These are phyloP conservation scores for Platorchestia sp. DNA, from an alignment of 1,140 invertebrate genomes.

Conservation along the genomic window DNA sequence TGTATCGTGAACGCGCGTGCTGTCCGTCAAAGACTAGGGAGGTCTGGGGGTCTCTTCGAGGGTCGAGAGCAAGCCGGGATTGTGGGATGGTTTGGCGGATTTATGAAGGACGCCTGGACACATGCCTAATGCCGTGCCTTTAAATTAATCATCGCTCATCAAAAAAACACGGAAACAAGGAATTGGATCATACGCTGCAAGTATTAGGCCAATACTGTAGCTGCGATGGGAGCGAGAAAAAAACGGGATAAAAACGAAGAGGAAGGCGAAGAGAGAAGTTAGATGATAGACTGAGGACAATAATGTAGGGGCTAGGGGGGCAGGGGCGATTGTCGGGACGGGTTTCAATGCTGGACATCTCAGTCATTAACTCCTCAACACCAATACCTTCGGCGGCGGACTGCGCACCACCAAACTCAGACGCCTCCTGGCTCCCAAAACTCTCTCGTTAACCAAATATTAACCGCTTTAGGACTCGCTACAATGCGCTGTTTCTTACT, in stretches of 20 bases:
- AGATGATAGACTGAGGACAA: conserved; percentile 9
- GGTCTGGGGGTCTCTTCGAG: conserved; percentile 43
- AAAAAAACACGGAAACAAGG: not conserved
- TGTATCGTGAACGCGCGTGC: conserved; percentile 46
- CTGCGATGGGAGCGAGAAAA: not conserved
- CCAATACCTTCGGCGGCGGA: conserved; percentile 25
- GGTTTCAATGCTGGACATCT: conserved; percentile 55
- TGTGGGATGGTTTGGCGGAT: conserved; percentile 54
- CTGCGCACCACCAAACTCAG: conserved; percentile 33
- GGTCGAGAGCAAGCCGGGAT: conserved; percentile 48
- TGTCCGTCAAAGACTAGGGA: conserved; percentile 51
- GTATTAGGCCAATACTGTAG: not conserved
- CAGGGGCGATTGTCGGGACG: conserved; percentile 33
- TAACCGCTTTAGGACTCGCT: not conserved
- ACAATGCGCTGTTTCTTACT: not conserved
- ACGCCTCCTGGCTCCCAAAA: conserved; percentile 8
- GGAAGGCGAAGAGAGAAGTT: not conserved
- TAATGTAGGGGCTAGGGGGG: conserved; percentile 16
- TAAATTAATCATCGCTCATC: not conserved
- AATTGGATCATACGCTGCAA: not conserved
- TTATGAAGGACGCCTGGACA: conserved; percentile 54
- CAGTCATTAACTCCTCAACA: conserved; percentile 55
- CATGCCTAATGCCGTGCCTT: conserved; percentile 6
- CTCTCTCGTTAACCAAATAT: not conserved
- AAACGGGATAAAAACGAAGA: not conserved